These are phyloP conservation scores for Hyles euphorbiae DNA, from an alignment of 1,140 invertebrate species.

Conservation along the genomic window DNA sequence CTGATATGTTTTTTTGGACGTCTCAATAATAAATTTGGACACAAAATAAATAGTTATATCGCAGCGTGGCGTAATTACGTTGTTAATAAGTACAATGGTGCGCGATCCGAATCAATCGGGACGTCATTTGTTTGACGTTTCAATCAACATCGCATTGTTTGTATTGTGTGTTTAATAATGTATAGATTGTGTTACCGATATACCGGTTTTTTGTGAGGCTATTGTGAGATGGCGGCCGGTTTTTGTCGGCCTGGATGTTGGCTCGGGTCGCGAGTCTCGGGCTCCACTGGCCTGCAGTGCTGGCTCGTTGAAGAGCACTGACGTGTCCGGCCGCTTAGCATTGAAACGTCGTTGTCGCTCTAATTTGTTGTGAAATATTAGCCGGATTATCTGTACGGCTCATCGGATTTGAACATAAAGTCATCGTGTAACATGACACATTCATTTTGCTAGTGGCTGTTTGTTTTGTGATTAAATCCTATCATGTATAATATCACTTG, in stretches of 20 bases:
- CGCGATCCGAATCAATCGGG: conserved; percentile 46
- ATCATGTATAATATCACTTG: too few species aligned
- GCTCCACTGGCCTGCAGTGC: too few species aligned
- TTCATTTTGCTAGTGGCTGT: too few species aligned
- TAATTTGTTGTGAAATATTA: conserved; percentile 36
- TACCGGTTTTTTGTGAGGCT: conserved; percentile 48
- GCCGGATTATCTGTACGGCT: conserved; percentile 13
- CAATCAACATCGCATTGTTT: conserved; percentile 66
- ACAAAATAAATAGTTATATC: conserved; percentile 54
- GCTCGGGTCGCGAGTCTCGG: conserved; percentile 1
- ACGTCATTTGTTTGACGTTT: conserved; percentile 59
- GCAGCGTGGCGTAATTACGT: conserved; percentile 47
- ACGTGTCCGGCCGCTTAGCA: not conserved
- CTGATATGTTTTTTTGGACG: conserved; percentile 32
- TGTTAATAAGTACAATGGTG: conserved; percentile 48
- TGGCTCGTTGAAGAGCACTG: too few species aligned
- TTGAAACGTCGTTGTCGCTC: conserved; percentile 23
- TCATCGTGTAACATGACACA: too few species aligned
- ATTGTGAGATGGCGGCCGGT: conserved; percentile 39
- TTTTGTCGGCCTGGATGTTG: conserved; percentile 28
- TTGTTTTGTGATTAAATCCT: too few species aligned
- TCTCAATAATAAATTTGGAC: conserved; percentile 51
- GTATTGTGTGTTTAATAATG: conserved; percentile 60
- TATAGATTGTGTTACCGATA: conserved; percentile 70
- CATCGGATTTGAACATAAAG: too few species aligned